phyloP scores from a whole-genome alignment of 1,140 invertebrate species.

The Trichonephila clavipes region DNA sequence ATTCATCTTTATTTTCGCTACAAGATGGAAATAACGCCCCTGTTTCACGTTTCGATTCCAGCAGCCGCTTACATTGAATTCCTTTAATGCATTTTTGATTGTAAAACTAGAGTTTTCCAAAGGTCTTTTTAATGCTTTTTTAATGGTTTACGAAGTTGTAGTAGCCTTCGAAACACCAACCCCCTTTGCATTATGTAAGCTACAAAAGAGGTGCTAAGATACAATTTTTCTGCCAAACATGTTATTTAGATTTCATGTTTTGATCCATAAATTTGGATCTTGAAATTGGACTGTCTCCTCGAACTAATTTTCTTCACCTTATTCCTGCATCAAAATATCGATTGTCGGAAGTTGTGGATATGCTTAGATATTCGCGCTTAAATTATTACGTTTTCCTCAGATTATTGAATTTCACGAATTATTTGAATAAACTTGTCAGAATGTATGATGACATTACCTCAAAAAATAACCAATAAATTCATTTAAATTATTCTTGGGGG shows the following conservation, averaged over 20 bases:
- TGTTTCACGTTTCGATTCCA: constrained; percentile 24
- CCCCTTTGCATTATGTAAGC: not conserved
- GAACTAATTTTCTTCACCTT: not conserved
- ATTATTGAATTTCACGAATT: no score
- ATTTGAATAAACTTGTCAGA: no score
- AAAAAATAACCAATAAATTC: no score
- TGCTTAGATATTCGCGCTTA: not conserved
- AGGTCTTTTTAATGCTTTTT: constrained; percentile 43
- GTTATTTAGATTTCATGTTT: constrained; percentile 9
- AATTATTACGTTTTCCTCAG: no score
- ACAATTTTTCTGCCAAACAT: not conserved
- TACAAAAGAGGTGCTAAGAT: not conserved
- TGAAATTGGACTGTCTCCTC: not conserved
- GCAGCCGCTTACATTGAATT: not conserved
- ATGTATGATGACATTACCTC: no score
- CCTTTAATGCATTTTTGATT: constrained; percentile 62
- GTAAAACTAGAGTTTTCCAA: not conserved
- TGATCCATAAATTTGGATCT: not conserved
- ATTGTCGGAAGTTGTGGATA: not conserved
- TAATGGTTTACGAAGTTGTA: not conserved
- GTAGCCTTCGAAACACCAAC: not conserved
- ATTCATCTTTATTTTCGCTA: constrained; percentile 44
- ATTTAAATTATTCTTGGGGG: no score
- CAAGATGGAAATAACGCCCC: constrained; percentile 23
- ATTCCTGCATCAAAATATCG: not conserved